A percentile compares a stretch with the other conserved stretches of the same genome.
phyloP scores from a whole-genome alignment of 1,140 invertebrate species.

The Elysia chlorotica region DNA sequence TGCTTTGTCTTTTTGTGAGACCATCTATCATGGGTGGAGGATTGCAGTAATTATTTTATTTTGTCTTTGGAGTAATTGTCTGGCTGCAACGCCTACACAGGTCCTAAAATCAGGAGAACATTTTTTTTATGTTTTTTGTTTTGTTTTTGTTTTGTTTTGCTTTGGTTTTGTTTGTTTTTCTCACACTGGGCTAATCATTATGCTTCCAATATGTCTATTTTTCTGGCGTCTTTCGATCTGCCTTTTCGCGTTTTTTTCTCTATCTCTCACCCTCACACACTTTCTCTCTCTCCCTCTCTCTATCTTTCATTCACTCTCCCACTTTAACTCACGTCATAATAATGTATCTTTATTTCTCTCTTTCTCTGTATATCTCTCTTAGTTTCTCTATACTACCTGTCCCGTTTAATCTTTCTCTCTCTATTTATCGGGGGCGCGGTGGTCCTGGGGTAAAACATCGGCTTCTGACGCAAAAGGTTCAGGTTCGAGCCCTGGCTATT shows the following conservation, averaged over 20 bases:
- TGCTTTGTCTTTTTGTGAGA: no score
- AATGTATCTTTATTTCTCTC: constrained; percentile 1
- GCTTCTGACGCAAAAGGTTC: no score
- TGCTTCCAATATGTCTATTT: background rate
- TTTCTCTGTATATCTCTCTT: constrained; percentile 8
- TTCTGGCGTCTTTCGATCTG: background rate
- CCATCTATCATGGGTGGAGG: no score
- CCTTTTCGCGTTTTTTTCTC: background rate
- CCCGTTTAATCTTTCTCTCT: background rate
- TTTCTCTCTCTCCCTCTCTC: constrained; percentile 7
- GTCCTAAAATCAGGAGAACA: no score
- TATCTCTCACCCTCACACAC: background rate
- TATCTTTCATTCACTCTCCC: background rate
- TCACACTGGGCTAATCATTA: background rate
- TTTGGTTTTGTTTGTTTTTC: background rate
- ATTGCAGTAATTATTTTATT: no score
- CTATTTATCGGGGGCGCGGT: no score
- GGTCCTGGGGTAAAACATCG: no score
- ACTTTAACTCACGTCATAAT: background rate
- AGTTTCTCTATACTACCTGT: background rate
- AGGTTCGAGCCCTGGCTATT: no score
- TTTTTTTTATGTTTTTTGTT: no score
- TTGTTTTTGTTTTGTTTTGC: background rate
- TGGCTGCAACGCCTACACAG: no score
- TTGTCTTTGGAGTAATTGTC: no score